Conservation (phyloP, 1,140 invertebrate genomes). For the Andricus grossulariae region DNA sequence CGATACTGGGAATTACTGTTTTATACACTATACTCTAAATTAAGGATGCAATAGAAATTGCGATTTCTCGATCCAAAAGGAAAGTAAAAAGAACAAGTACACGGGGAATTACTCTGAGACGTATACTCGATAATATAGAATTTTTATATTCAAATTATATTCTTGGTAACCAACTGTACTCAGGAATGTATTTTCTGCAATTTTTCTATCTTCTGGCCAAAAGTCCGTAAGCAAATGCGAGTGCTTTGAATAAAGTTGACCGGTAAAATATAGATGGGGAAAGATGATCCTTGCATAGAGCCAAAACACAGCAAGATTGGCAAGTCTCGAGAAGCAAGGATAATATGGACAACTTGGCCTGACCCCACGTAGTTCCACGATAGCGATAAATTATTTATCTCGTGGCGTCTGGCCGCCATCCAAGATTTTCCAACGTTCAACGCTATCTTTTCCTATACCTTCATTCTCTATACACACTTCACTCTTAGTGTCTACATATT, state of each 20-base stretch:
- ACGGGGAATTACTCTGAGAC: not conserved
- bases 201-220: not conserved
- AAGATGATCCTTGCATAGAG: not conserved
- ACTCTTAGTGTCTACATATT: not conserved
- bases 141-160: no score
- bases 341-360: slow-evolving; percentile 13
- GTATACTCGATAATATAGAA: no score
- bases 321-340: slow-evolving; percentile 10
- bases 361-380: slow-evolving; percentile 1
- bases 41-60: not conserved
- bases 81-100: not conserved
- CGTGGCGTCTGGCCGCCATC: slow-evolving; percentile 62
- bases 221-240: not conserved
- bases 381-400: slow-evolving; percentile 69
- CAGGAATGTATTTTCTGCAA: no score
- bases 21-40: slow-evolving; percentile 1
- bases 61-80: not conserved
- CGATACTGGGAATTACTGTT: not conserved
- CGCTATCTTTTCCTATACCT: slow-evolving; percentile 34
- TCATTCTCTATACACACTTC: slow-evolving; percentile 1
- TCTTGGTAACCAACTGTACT: no score
- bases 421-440: slow-evolving; percentile 60
- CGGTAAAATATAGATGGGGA: not conserved
- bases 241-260: not conserved
- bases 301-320: slow-evolving; percentile 9